phyloP scores from a whole-genome alignment of 2,113 vertebrate species.

The Amphilophus citrinellus region DNA sequence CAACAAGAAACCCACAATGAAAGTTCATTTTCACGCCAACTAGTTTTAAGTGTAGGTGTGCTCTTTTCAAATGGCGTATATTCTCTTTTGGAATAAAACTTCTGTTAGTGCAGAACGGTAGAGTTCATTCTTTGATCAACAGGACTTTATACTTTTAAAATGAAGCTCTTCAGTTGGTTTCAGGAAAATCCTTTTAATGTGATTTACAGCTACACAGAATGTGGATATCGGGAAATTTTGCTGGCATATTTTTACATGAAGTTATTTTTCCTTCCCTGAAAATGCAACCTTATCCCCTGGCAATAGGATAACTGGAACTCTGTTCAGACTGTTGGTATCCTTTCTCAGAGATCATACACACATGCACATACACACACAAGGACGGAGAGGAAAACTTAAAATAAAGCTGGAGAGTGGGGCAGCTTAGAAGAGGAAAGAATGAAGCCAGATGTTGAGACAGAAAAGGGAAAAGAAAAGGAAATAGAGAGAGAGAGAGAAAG shows the following conservation, averaged over 20 bases:
- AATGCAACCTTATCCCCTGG: conserved; percentile 38
- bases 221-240: conserved; percentile 25
- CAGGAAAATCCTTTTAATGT: conserved; percentile 22
- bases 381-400: neutral
- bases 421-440: conserved; percentile 30
- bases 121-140: conserved; percentile 7
- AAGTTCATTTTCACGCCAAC: conserved; percentile 38
- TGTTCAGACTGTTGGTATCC: conserved; percentile 21
- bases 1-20: conserved; percentile 42
- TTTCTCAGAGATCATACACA: conserved; percentile 12
- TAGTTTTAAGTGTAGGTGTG: conserved; percentile 39
- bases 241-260: conserved; percentile 24
- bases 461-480: conserved; percentile 29
- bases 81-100: conserved; percentile 22
- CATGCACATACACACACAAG: neutral
- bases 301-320: conserved; percentile 29
- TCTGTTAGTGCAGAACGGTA: neutral
- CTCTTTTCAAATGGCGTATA: conserved; percentile 27
- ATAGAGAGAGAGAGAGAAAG: neutral
- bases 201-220: conserved; percentile 29
- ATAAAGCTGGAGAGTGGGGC: neutral
- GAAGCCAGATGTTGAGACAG: conserved; percentile 51
- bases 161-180: conserved; percentile 11
- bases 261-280: conserved; percentile 29
- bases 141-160: conserved; percentile 21